Conservation (phyloP, 2,113 vertebrate species). For the Lagenorhynchus albirostris region DNA sequence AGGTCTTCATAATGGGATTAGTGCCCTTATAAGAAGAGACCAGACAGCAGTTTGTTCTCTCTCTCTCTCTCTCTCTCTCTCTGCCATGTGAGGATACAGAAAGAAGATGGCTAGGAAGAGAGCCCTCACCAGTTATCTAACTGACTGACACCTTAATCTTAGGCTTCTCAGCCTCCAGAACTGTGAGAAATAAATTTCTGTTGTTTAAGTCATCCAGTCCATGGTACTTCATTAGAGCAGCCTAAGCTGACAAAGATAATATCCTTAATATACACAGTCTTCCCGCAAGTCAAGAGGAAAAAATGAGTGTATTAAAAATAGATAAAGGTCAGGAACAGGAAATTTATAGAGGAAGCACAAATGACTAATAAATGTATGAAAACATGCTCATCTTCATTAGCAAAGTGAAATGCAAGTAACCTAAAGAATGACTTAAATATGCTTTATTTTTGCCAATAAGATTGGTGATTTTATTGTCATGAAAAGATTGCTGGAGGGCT, state of each 20-base stretch:
- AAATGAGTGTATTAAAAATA: not conserved
- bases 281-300: not conserved
- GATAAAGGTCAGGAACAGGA: not conserved
- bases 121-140: not conserved
- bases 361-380: not conserved
- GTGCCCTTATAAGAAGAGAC: not conserved
- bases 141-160: not conserved
- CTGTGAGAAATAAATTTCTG: not conserved
- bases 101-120: not conserved
- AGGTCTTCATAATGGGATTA: not conserved
- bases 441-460: slow-evolving; percentile 14
- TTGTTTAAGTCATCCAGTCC: not conserved
- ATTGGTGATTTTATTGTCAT: not conserved
- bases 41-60: not conserved
- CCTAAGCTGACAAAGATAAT: not conserved
- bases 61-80: not conserved
- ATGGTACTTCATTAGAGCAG: not conserved
- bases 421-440: not conserved
- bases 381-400: not conserved
- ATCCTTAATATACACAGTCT: not conserved
- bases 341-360: not conserved
- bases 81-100: not conserved
- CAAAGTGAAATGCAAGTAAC: not conserved
- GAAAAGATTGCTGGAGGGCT: too few relatives aligned
- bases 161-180: not conserved